These are phyloP conservation scores for Anguilla pacifica DNA, from an alignment of 2,797 vertebrate species.

Conservation along the genomic window DNA sequence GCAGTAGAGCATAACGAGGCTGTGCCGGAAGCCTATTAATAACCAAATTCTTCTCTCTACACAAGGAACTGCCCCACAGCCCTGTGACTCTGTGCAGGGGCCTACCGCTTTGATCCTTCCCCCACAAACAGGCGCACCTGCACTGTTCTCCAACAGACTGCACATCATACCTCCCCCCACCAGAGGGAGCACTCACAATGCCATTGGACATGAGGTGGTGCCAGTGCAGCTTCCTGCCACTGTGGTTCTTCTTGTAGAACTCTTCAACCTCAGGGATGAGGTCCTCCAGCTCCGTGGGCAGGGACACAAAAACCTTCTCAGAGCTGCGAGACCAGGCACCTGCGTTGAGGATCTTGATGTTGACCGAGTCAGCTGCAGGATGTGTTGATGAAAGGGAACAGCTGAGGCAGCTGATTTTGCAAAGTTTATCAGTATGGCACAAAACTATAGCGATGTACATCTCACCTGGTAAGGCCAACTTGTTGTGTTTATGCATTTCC, in stretches of 20 bases:
- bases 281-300: conserved; percentile 95
- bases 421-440: neutral
- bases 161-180: neutral
- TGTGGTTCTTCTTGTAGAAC: conserved; percentile 99
- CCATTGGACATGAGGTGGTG: conserved; percentile 99
- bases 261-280: conserved; percentile 98
- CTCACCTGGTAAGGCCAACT: conserved; percentile 92
- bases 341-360: conserved; percentile 98
- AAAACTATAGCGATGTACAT: conserved; percentile 11
- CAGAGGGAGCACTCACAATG: conserved; percentile 80
- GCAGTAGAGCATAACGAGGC: no score
- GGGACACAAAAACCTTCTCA: conserved; percentile 96
- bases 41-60: neutral
- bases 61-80: neutral
- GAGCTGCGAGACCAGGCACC: conserved; percentile 97
- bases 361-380: conserved; percentile 89
- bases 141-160: neutral
- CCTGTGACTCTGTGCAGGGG: neutral
- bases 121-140: neutral
- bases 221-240: conserved; percentile 97
- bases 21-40: neutral
- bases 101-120: neutral
- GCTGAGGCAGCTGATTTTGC: neutral
- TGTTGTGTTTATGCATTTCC: conserved; percentile 99
- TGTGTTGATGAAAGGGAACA: neutral